Evolutionary conservation across 1,140 invertebrate genomes (phyloP).

Genomic region (Diorhabda elongata): DNA sequence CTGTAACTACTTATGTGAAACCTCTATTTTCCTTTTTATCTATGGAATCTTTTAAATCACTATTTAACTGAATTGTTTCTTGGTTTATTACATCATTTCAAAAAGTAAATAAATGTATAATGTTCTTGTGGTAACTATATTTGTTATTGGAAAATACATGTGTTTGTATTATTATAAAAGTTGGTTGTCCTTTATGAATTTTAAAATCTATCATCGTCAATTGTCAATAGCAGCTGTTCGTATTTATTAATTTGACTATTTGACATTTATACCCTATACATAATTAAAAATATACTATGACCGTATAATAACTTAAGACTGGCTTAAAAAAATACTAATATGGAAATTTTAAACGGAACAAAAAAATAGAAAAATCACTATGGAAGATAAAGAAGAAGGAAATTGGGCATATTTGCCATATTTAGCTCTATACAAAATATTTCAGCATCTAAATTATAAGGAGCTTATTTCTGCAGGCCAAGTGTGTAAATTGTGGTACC

Average conservation of each 20-base stretch:
- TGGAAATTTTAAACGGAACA: conserved; percentile 1
- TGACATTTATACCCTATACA: neutral
- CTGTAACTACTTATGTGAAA: no score
- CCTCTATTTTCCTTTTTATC: no score
- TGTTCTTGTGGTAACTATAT: no score
- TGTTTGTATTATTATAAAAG: no score
- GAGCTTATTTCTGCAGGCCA: conserved; percentile 56
- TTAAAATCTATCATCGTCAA: neutral
- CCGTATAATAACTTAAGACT: neutral
- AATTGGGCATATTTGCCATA: conserved; percentile 65
- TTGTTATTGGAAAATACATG: no score
- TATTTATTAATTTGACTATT: neutral
- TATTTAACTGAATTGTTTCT: no score
- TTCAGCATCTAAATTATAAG: conserved; percentile 57
- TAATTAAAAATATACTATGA: no score
- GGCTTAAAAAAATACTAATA: neutral
- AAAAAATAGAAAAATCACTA: conserved; percentile 10
- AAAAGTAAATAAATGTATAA: no score
- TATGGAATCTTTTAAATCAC: no score
- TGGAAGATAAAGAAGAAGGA: conserved; percentile 25
- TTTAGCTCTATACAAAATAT: conserved; percentile 64
- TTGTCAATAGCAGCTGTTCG: neutral
- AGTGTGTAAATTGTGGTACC: conserved; percentile 59
- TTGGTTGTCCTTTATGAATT: no score
- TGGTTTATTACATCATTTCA: no score